Evolutionary conservation across 2,888 invertebrate genomes (phyloP), one percentile per base, ranked within the genome.

Genomic region (Molanna angustata): DNA sequence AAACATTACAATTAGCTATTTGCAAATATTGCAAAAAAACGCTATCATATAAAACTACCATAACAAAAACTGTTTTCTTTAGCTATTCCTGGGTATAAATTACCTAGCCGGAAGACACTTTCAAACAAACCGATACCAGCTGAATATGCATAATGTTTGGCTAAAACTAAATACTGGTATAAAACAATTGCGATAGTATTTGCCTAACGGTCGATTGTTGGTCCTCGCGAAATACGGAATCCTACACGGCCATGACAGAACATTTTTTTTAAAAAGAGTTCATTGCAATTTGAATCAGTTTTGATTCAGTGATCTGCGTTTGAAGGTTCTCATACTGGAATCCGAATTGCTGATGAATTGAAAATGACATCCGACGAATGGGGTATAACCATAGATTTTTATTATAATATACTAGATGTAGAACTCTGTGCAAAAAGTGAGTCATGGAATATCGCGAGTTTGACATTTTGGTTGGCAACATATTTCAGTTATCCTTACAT

Each of bases 21-120:
- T 37, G 37, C 17, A 37, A 37, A n/a, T 37, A 16, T 37, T 37
- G 37, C 11, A 37, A 37, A 37, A 37, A 37, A 16, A 6, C 17
- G 3, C 14, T 37, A 3, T 37, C 37, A 3, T 16, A 37, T 37
- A 37, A 37, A 37, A 37, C 37, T 17, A 37, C 37, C 16, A 16
- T 37, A 16, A 17, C 37, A 37, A 37, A 16, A 37, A n/a, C 13
- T 37, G 7, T 7, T 37, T 6, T 6, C 4, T 4, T n/a, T n/a
- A n/a, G n/a, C n/a, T 7, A 14, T n/a, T 13, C 37, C 37, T 3
- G 3, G 17, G 3, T 37, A 37, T 13, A 6, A 37, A 13, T 16
- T 37, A 37, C 37, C 37, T 3, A 37, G 17, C 17, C 14, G 37
- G 4, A 37, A 37, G 13, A 37, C 37, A 16, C 14, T 37, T 17